Evolutionary conservation across 1,140 invertebrate species (phyloP).

Genomic region (Caenorhabditis brenneri): DNA sequence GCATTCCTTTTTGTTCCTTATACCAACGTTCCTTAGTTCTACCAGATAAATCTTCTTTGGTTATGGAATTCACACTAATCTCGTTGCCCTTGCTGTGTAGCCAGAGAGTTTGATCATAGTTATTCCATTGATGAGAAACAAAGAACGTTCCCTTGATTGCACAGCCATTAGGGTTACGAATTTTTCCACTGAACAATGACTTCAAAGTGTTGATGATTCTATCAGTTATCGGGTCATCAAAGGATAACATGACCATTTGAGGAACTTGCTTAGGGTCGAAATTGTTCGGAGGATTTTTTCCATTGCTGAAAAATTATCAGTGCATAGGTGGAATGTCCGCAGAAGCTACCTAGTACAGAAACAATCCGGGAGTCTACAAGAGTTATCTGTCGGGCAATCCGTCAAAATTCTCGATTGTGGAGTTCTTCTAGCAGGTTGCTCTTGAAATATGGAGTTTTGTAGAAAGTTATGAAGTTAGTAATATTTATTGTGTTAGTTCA

Average conservation of each 20-base stretch:
- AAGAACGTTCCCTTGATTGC: constrained; percentile 96
- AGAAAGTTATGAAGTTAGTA: background rate
- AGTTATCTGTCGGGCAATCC: constrained; percentile 55
- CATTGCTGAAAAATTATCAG: constrained; percentile 50
- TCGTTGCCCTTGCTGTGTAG: constrained; percentile 92
- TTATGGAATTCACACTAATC: constrained; percentile 95
- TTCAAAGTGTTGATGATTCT: constrained; percentile 65
- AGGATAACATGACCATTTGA: constrained; percentile 66
- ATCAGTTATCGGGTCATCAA: constrained; percentile 63
- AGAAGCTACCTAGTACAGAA: constrained; percentile 61
- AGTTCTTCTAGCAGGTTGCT: background rate
- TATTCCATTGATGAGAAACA: constrained; percentile 96
- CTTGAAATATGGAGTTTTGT: background rate
- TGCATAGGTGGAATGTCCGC: background rate
- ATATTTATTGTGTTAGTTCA: background rate
- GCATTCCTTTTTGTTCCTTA: constrained; percentile 63
- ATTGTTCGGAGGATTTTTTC: constrained; percentile 58
- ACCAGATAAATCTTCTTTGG: constrained; percentile 69
- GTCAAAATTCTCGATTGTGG: background rate
- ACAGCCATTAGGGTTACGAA: constrained; percentile 77
- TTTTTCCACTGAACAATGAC: constrained; percentile 61
- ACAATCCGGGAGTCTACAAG: constrained; percentile 61
- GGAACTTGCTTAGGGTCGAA: constrained; percentile 55
- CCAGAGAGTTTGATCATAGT: constrained; percentile 93
- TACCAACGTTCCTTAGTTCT: constrained; percentile 57